A percentile compares a stretch with the other conserved stretches of the same genome.
Evolutionary conservation across 1,140 invertebrate genomes (phyloP).

Genomic region (Adoxophyes honmai): DNA sequence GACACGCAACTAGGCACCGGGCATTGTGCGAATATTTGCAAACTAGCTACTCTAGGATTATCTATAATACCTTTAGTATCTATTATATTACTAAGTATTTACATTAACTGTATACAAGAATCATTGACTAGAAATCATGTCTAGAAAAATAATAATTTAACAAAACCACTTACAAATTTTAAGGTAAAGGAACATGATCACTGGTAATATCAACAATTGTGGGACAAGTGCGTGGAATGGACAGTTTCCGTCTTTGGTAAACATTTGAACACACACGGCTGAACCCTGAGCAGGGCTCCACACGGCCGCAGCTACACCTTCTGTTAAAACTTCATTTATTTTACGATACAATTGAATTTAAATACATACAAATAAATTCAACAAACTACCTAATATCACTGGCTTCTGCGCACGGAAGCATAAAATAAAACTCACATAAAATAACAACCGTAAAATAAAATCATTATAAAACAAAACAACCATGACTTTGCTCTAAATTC

Average conservation of each 20-base stretch:
- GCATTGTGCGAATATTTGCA: slow-evolving; percentile 64
- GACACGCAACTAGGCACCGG: slow-evolving; percentile 10
- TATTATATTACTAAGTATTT: slow-evolving; percentile 62
- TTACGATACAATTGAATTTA: slow-evolving; percentile 29
- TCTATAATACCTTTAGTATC: slow-evolving; percentile 54
- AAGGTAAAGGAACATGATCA: slow-evolving; percentile 56
- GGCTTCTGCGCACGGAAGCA: slow-evolving; percentile 53
- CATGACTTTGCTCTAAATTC: slow-evolving; percentile 54
- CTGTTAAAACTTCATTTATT: slow-evolving; percentile 20
- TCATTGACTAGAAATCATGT: slow-evolving; percentile 71
- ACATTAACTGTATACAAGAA: slow-evolving; percentile 67
- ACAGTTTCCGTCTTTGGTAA: slow-evolving; percentile 68
- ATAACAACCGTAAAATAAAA: slow-evolving; percentile 71
- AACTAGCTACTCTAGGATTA: slow-evolving; percentile 50
- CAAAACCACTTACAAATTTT: slow-evolving; percentile 48
- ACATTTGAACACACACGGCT: slow-evolving; percentile 47
- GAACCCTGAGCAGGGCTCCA: slow-evolving; percentile 3
- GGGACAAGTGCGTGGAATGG: slow-evolving; percentile 48
- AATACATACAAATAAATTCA: slow-evolving; percentile 33
- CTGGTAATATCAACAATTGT: slow-evolving; percentile 29
- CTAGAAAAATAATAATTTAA: slow-evolving; percentile 53
- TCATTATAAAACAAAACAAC: slow-evolving; percentile 65
- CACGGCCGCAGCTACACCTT: slow-evolving; percentile 20
- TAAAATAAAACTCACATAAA: slow-evolving; percentile 72
- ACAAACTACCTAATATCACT: slow-evolving; percentile 70